Percentiles rank a stretch among this genome's conserved stretches.
Evolutionary conservation across 1,140 invertebrate species (phyloP).

Genomic region (Hirudo medicinalis): DNA sequence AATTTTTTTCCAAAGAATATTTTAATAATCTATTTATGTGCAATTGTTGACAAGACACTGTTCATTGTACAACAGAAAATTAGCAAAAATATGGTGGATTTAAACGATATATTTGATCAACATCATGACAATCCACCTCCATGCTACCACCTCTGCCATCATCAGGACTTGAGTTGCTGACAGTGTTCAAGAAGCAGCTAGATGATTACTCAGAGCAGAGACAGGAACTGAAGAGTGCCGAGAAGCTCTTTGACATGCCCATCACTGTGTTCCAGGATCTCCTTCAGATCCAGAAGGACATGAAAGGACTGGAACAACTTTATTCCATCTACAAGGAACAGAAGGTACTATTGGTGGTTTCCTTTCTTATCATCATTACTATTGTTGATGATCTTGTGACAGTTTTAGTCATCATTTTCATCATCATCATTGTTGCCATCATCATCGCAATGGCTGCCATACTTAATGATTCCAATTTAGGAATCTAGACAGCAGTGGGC

Average conservation of each 20-base stretch:
- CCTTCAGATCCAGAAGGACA: slow-evolving; percentile 55
- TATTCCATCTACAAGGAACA: slow-evolving; percentile 66
- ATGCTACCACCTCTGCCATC: background rate
- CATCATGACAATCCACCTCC: no score
- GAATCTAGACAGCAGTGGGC: slow-evolving; percentile 61
- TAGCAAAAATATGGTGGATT: no score
- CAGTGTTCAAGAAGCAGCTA: slow-evolving; percentile 56
- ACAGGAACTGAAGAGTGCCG: slow-evolving; percentile 58
- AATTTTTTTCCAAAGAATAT: no score
- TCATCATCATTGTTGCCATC: no score
- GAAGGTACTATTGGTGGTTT: slow-evolving; percentile 42
- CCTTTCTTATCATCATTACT: background rate
- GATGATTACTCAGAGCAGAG: slow-evolving; percentile 53
- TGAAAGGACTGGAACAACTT: slow-evolving; percentile 55
- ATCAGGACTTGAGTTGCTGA: slow-evolving; percentile 36
- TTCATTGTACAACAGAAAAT: no score
- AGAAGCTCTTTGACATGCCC: slow-evolving; percentile 69
- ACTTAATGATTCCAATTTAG: slow-evolving; percentile 26
- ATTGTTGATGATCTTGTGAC: no score
- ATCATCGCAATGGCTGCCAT: no score
- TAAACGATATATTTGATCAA: no score
- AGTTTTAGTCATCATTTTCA: no score
- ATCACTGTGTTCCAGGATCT: slow-evolving; percentile 66
- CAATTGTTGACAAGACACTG: no score
- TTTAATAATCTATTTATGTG: no score